Evolutionary conservation across 2,888 invertebrate genomes (phyloP), one percentile per base, ranked within the genome.

Genomic region (Atrina japonica): DNA sequence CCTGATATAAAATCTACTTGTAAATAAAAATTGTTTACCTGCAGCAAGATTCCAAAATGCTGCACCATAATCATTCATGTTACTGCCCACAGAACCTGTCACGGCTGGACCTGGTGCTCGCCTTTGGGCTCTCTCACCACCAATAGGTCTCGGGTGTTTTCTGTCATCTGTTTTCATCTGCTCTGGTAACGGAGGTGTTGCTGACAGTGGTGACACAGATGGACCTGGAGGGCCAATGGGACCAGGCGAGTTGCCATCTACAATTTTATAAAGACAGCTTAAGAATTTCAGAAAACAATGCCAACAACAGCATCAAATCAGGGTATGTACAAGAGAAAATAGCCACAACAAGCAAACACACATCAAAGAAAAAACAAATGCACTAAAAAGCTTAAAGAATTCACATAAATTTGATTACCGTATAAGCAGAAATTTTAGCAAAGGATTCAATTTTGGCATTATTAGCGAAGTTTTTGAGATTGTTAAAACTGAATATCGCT

Each of bases 81-180:
- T 75, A 71, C 40, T 68, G 7, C 53, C 60, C 11, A 53, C 52
- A 14, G 70, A 66, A 29, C 66, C 66, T 49, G 63, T 64, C 23
- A 53, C 52, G n/a, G 43, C 23, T 21, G 73, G 50, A 18, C 76
- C 78, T 45, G 83, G 80, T 16, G 82, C 78, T 68, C 82, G 83
- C 25, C 85, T 78, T 56, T 86, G 87, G n/a, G 88, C 86, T 49
- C 91, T 78, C 76, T 91, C 91, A 18, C 89, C 90, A 35, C 91
- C 91, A 61, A 91, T 91, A 14, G 91, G 91, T 56, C 89, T 80
- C 18, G 85, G 86, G 66, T 85, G 84, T 69, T 86, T 83, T 18
- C 87, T 75, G 53, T 90, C 89, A 9, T 75, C 53, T 3, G 58
- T 55, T 16, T 68, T 71, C 40, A 77, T 67, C 63, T 76, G 78